These are phyloP conservation scores for Spheniscus humboldti DNA, from an alignment of 2,797 vertebrate genomes.

Conservation along the genomic window DNA sequence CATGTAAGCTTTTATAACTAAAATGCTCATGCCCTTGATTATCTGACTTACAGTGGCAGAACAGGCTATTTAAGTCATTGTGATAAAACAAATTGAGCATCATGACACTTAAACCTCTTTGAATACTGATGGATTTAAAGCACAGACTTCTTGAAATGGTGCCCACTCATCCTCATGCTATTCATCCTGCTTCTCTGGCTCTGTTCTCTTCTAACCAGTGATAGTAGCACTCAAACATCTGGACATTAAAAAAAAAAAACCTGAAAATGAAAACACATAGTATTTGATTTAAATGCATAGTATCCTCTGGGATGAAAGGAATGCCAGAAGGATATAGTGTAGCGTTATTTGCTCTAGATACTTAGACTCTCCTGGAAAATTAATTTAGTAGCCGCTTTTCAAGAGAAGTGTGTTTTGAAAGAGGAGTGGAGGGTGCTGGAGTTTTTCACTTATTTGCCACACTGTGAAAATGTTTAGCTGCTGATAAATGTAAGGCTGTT, in stretches of 20 bases:
- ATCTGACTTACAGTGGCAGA: slow-evolving; percentile 1
- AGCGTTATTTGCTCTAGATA: not conserved
- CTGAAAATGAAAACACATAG: not conserved
- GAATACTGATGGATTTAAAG: not conserved
- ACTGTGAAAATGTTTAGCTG: not conserved
- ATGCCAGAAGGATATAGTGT: not conserved
- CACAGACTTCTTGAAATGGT: not conserved
- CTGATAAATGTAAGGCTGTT: not conserved
- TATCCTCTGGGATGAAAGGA: not conserved
- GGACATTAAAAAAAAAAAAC: not conserved
- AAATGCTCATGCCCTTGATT: not conserved
- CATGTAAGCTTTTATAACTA: not conserved
- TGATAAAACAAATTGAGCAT: not conserved
- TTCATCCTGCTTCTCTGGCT: not conserved
- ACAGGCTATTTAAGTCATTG: not conserved
- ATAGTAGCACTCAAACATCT: not conserved
- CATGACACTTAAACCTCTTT: slow-evolving; percentile 1
- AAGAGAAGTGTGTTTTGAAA: not conserved
- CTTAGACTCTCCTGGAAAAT: not conserved
- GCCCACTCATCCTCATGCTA: not conserved
- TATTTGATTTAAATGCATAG: not conserved
- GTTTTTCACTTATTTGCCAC: not conserved
- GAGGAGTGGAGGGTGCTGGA: not conserved
- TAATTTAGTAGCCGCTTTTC: not conserved
- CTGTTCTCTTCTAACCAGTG: not conserved